Conservation (phyloP, 2,888 invertebrate genomes). For the Mythimna loreyi region DNA sequence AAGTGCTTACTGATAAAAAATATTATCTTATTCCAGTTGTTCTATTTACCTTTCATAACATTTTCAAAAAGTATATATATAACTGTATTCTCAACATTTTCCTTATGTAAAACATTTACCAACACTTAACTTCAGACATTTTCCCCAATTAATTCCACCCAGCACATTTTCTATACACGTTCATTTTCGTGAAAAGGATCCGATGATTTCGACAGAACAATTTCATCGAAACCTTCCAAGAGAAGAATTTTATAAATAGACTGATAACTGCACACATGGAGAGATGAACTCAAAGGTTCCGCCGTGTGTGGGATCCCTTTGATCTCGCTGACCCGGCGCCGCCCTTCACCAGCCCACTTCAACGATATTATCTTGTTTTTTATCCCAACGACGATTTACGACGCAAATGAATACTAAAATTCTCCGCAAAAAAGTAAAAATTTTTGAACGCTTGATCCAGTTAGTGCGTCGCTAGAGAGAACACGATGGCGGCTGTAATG, state of each 20-base stretch:
- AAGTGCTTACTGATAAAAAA: neutral
- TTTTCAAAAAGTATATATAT: neutral
- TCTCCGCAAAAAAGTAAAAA: neutral
- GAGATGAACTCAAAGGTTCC: constrained; percentile 58
- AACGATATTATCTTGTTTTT: constrained; percentile 63
- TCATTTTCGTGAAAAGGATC: constrained; percentile 18
- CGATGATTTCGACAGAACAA: constrained; percentile 32
- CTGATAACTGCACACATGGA: constrained; percentile 55
- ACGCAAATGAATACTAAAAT: constrained; percentile 41
- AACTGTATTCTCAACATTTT: constrained; percentile 4
- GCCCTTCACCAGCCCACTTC: constrained; percentile 48
- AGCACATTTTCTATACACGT: constrained; percentile 6
- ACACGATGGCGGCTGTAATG: neutral
- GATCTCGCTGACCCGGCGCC: constrained; percentile 59
- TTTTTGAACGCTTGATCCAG: constrained; percentile 16
- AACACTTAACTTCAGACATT: neutral
- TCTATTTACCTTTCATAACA: neutral
- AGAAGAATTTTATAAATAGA: constrained; percentile 56
- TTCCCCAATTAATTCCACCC: constrained; percentile 17
- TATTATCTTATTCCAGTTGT: neutral
- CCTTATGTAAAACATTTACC: neutral
- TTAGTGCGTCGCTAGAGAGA: constrained; percentile 6
- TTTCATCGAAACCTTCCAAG: constrained; percentile 25
- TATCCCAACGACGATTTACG: constrained; percentile 48
- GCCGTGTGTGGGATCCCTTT: constrained; percentile 56